Conservation (phyloP, 1,140 invertebrate genomes). For the Drosophila varians region DNA sequence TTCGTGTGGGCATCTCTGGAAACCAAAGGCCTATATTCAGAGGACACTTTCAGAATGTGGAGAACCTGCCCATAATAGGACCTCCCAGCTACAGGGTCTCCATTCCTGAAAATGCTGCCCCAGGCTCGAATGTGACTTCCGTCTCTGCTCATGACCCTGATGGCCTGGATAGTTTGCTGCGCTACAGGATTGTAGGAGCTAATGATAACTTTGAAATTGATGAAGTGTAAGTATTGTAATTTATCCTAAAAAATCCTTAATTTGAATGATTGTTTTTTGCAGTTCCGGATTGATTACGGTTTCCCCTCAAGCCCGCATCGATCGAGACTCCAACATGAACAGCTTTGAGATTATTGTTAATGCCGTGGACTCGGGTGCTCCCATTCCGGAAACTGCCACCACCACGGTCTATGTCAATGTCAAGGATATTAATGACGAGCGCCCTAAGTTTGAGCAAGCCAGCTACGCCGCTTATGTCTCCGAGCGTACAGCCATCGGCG, state of each 20-base stretch:
- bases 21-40: conserved; percentile 91
- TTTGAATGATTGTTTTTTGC: conserved; percentile 15
- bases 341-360: conserved; percentile 90
- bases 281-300: conserved; percentile 90
- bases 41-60: conserved; percentile 87
- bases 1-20: conserved; percentile 90
- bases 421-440: conserved; percentile 92
- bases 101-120: conserved; percentile 88
- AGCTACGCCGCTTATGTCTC: conserved; percentile 89
- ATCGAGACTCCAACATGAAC: conserved; percentile 87
- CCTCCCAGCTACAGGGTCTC: conserved; percentile 88
- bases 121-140: conserved; percentile 88
- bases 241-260: not conserved
- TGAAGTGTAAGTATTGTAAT: conserved; percentile 85
- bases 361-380: conserved; percentile 89
- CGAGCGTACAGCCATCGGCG: conserved; percentile 88
- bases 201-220: conserved; percentile 92
- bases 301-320: conserved; percentile 89
- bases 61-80: conserved; percentile 85
- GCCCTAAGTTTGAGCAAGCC: conserved; percentile 89
- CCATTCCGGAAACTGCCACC: conserved; percentile 90
- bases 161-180: conserved; percentile 88
- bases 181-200: conserved; percentile 90
- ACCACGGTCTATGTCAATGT: conserved; percentile 90
- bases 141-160: conserved; percentile 91